Evolutionary conservation across 1,140 invertebrate genomes (phyloP).

Genomic region (Microplitis demolitor): DNA sequence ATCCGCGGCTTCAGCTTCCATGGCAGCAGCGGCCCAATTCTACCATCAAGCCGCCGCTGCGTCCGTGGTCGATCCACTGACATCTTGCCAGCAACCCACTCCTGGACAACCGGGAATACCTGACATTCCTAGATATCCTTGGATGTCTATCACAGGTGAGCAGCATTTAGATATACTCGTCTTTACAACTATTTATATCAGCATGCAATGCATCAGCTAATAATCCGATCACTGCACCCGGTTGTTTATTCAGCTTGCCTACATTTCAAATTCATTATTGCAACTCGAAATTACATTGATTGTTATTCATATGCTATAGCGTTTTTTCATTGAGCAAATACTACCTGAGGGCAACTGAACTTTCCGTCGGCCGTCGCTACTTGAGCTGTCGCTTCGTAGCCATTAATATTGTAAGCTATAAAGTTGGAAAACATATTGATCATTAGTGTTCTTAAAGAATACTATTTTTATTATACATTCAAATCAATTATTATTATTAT

Average conservation of each 20-base stretch:
- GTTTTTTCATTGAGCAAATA: neutral
- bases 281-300: too few relatives aligned
- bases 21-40: conserved; percentile 83
- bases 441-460: too few relatives aligned
- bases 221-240: neutral
- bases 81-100: conserved; percentile 70
- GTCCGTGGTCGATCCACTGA: conserved; percentile 69
- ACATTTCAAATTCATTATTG: too few relatives aligned
- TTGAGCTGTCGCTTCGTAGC: neutral
- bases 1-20: conserved; percentile 74
- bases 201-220: neutral
- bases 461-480: too few relatives aligned
- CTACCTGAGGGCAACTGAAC: neutral
- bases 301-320: too few relatives aligned
- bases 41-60: conserved; percentile 81
- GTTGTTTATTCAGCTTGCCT: too few relatives aligned
- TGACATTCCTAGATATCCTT: conserved; percentile 91
- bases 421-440: too few relatives aligned
- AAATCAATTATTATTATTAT: too few relatives aligned
- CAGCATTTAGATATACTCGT: conserved; percentile 30
- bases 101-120: conserved; percentile 76
- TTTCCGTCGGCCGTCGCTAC: conserved; percentile 10
- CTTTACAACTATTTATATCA: neutral
- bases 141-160: conserved; percentile 97
- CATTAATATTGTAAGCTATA: neutral